phyloP scores from a whole-genome alignment of 2,797 vertebrate genomes.

The Intellagama lesueurii region DNA sequence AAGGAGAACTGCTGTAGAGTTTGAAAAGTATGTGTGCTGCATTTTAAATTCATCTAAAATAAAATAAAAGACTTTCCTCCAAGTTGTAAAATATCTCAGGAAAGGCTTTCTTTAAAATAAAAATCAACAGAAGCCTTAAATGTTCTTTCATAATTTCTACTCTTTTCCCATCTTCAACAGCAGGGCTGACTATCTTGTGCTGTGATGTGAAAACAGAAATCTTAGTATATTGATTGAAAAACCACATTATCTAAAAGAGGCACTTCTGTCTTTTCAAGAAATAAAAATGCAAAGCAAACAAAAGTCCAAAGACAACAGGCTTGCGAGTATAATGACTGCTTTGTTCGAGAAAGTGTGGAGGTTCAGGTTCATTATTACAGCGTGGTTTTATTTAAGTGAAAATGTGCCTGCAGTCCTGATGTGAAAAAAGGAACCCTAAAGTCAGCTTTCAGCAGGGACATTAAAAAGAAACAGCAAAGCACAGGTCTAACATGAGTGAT shows the following conservation, averaged over 20 bases:
- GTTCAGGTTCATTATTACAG: constrained; percentile 80
- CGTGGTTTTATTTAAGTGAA: constrained; percentile 69
- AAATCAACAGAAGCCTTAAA: constrained; percentile 70
- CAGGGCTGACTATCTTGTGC: constrained; percentile 71
- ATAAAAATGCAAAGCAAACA: constrained; percentile 73
- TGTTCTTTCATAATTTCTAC: constrained; percentile 76
- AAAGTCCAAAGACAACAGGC: constrained; percentile 71
- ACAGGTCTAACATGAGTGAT: constrained; percentile 72
- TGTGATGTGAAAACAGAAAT: constrained; percentile 75
- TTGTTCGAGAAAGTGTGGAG: constrained; percentile 70
- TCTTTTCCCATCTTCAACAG: constrained; percentile 65
- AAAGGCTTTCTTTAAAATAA: constrained; percentile 71
- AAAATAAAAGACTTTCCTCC: constrained; percentile 76
- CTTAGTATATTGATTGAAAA: constrained; percentile 74
- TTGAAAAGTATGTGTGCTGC: constrained; percentile 70
- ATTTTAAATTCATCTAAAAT: constrained; percentile 79
- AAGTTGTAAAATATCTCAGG: constrained; percentile 73
- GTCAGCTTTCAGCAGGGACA: constrained; percentile 74
- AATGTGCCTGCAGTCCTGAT: constrained; percentile 68
- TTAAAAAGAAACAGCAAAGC: constrained; percentile 71
- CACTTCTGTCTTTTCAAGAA: constrained; percentile 66
- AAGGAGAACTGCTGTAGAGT: constrained; percentile 70
- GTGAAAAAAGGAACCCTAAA: constrained; percentile 65
- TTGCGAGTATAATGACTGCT: constrained; percentile 75
- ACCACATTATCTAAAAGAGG: constrained; percentile 73